Evolutionary conservation across 2,113 vertebrate species (phyloP).

Genomic region (Poecile atricapillus): DNA sequence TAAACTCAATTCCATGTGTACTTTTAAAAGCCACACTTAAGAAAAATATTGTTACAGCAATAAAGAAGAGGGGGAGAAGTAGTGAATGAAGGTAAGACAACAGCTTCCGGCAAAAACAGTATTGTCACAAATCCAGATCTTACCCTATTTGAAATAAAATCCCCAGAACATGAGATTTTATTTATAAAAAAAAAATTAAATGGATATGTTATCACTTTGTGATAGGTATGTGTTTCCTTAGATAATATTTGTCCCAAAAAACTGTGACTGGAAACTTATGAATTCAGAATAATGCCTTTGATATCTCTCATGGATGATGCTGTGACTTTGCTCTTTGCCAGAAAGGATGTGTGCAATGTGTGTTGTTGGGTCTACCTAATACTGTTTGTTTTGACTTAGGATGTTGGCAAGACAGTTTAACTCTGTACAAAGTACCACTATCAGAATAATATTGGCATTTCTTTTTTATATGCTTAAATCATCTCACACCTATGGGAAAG

Average conservation of each 20-base stretch:
- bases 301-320: background rate
- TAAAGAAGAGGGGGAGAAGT: background rate
- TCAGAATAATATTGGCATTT: background rate
- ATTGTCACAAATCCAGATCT: background rate
- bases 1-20: background rate
- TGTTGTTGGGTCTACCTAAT: background rate
- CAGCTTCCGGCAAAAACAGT: background rate
- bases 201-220: background rate
- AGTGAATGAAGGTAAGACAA: background rate
- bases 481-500: background rate
- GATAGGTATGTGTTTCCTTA: background rate
- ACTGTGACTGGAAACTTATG: background rate
- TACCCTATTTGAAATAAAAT: background rate
- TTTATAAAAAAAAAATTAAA: background rate
- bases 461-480: background rate
- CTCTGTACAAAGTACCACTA: background rate
- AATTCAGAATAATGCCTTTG: background rate
- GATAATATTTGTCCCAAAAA: background rate
- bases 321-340: background rate
- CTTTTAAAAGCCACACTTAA: background rate
- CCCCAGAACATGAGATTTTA: background rate
- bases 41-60: background rate
- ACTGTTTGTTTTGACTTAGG: background rate
- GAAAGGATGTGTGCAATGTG: rapidly evolving
- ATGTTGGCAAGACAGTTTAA: background rate